Percentiles rank a stretch among this genome's conserved stretches.
These are phyloP conservation scores for Heliocidaris erythrogramma DNA, from an alignment of 35 echinoderm and acorn worm genomes.

Conservation along the genomic window DNA sequence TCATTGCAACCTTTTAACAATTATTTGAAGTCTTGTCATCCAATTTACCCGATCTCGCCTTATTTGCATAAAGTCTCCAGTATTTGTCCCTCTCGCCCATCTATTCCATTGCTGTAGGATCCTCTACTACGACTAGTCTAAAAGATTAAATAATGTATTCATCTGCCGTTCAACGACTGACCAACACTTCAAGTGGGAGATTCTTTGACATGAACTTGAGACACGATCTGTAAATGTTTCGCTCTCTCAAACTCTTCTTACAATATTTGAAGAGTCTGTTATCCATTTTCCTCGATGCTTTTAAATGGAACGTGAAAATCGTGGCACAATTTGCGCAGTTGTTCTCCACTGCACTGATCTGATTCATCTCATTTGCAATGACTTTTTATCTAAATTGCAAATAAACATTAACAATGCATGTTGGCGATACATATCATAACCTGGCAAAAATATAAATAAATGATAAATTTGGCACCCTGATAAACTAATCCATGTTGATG, in stretches of 20 bases:
- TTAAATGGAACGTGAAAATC: not conserved
- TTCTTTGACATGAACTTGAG: not conserved
- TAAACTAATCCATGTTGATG: not conserved
- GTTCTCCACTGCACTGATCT: not conserved
- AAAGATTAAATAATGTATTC: not conserved
- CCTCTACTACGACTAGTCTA: not conserved
- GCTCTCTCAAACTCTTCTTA: not conserved
- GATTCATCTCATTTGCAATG: not conserved
- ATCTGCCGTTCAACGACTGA: not conserved
- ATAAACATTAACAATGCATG: not conserved
- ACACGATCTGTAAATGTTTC: not conserved
- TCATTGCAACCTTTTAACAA: conserved; percentile 5
- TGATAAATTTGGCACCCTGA: not conserved
- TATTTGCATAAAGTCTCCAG: not conserved
- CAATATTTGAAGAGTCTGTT: not conserved
- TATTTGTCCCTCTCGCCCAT: not conserved
- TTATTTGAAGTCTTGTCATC: not conserved
- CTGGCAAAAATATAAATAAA: not conserved
- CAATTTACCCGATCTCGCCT: not conserved
- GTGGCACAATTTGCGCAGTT: not conserved
- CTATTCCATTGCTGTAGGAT: not conserved
- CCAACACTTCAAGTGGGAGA: not conserved
- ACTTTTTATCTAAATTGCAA: not conserved
- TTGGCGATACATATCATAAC: not conserved
- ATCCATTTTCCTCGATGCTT: not conserved